These are phyloP conservation scores for Spisula subtruncata DNA, from an alignment of 2,888 invertebrate species.

Conservation along the genomic window DNA sequence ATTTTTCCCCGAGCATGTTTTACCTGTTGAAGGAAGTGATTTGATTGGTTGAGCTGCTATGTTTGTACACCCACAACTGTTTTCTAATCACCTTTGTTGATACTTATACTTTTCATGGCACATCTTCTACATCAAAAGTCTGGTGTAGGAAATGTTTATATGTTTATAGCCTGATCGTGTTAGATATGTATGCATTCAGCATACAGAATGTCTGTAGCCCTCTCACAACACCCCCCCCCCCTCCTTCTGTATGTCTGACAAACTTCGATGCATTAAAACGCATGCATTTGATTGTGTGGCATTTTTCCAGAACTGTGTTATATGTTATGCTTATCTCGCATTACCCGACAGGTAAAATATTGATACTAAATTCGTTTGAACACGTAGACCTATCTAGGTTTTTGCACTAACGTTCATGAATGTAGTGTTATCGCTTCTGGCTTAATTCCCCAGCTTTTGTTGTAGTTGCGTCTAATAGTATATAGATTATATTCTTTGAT, in stretches of 20 bases:
- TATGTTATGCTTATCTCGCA: background rate
- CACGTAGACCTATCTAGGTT: too few species aligned
- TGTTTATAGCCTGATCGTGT: background rate
- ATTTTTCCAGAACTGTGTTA: background rate
- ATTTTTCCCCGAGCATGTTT: background rate
- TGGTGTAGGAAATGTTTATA: background rate
- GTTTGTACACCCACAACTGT: too few species aligned
- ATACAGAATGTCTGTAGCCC: background rate
- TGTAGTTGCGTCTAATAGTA: too few species aligned
- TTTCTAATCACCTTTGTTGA: too few species aligned
- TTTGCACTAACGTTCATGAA: too few species aligned
- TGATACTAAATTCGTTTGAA: background rate
- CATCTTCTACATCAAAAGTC: background rate
- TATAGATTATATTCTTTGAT: too few species aligned
- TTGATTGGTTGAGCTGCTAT: too few species aligned
- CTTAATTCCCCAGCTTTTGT: too few species aligned
- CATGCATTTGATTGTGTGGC: background rate
- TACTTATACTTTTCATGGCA: too few species aligned
- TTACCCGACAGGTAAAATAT: slow-evolving; percentile 8
- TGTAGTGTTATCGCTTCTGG: too few species aligned
- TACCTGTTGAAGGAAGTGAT: background rate
- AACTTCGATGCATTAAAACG: background rate
- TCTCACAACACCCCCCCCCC: background rate
- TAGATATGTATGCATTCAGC: background rate
- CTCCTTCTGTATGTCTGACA: too few species aligned